Evolutionary conservation across 2,888 invertebrate genomes (phyloP).

Genomic region (Gisinianus flammeolus): DNA sequence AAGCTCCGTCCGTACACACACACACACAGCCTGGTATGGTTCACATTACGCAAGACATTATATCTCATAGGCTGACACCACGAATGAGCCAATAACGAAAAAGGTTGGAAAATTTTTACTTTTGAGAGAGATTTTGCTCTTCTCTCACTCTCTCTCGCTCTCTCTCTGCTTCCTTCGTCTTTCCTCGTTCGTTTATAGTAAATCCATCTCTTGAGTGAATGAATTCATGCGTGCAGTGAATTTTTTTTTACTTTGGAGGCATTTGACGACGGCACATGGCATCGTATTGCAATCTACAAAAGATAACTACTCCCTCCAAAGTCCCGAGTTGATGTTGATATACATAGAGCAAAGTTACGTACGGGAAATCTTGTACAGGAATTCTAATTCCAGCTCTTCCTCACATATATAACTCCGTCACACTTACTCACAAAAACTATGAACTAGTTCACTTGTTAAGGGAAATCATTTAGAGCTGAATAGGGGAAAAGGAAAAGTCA

Average conservation of each 20-base stretch:
- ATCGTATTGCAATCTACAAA: constrained; percentile 5
- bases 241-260: not conserved
- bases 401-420: no score
- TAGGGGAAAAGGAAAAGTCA: no score
- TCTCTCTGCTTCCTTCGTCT: constrained; percentile 2
- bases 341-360: no score
- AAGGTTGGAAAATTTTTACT: constrained; percentile 12
- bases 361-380: not conserved
- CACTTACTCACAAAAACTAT: no score
- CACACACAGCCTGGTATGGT: not conserved
- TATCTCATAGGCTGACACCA: not conserved
- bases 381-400: not conserved
- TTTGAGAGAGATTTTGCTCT: not conserved
- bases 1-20: not conserved
- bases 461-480: not conserved
- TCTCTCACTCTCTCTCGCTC: not conserved
- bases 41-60: constrained; percentile 1
- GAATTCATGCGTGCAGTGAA: constrained; percentile 40
- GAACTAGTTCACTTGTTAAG: not conserved
- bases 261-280: constrained; percentile 20
- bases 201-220: constrained; percentile 43
- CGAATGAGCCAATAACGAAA: not conserved
- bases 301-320: not conserved
- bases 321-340: not conserved
- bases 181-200: constrained; percentile 11